Percentiles rank a stretch among this genome's conserved stretches.
These are phyloP conservation scores for Pelvicachromis taeniatus DNA, from an alignment of 2,113 vertebrate genomes.

Conservation along the genomic window DNA sequence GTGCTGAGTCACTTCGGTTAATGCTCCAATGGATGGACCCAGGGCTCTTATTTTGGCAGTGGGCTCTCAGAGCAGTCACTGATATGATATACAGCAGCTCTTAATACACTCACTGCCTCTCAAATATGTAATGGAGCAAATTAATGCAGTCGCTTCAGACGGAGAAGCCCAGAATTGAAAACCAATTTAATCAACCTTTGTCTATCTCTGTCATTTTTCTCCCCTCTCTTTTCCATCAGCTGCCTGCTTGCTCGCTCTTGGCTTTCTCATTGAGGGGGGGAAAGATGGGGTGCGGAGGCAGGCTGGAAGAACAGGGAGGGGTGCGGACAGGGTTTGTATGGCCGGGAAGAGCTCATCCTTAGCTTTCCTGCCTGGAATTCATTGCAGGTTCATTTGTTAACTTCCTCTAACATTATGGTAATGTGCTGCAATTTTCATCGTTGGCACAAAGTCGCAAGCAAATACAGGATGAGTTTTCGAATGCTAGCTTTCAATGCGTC, in stretches of 20 bases:
- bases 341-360: constrained; percentile 40
- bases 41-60: constrained; percentile 46
- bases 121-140: constrained; percentile 67
- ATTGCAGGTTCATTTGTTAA: constrained; percentile 50
- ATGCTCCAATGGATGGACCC: constrained; percentile 33
- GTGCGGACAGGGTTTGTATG: constrained; percentile 22
- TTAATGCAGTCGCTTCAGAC: constrained; percentile 61
- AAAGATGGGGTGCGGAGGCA: not conserved
- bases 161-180: constrained; percentile 66
- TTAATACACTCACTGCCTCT: constrained; percentile 70
- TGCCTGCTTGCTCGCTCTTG: constrained; percentile 8
- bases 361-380: constrained; percentile 48
- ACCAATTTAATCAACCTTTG: constrained; percentile 73
- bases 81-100: constrained; percentile 66
- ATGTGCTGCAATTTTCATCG: constrained; percentile 22
- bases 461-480: not conserved
- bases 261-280: not conserved
- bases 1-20: constrained; percentile 54
- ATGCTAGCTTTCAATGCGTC: constrained; percentile 26
- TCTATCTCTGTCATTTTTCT: constrained; percentile 58
- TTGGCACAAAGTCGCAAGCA: constrained; percentile 32
- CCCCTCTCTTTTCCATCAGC: constrained; percentile 31
- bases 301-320: constrained; percentile 1
- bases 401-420: constrained; percentile 39
- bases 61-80: constrained; percentile 37